Evolutionary conservation across 2,113 vertebrate species (phyloP).

Genomic region (Lanius ludovicianus): DNA sequence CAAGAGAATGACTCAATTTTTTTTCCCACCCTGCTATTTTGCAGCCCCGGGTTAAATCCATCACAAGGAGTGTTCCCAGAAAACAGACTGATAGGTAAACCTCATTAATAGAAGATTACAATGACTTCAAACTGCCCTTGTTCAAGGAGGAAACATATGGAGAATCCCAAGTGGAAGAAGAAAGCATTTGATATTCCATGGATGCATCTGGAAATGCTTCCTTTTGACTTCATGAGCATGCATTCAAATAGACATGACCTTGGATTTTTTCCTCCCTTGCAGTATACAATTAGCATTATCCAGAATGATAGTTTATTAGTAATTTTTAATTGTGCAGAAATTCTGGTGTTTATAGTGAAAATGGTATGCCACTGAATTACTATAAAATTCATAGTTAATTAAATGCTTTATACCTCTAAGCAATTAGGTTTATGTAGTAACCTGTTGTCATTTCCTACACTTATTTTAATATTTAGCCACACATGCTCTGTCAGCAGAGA

Average conservation of each 20-base stretch:
- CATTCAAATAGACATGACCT: neutral
- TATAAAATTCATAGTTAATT: neutral
- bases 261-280: slow-evolving; percentile 8
- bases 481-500: neutral
- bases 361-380: neutral
- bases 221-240: slow-evolving; percentile 16
- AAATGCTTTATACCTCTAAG: neutral
- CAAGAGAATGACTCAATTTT: neutral
- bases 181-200: slow-evolving; percentile 56
- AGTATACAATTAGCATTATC: neutral
- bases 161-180: slow-evolving; percentile 54
- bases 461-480: slow-evolving; percentile 38
- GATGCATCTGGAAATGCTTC: slow-evolving; percentile 17
- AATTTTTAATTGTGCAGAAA: slow-evolving; percentile 33
- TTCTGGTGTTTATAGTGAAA: neutral
- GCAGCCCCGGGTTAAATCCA: slow-evolving; percentile 6
- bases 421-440: neutral
- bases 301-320: neutral
- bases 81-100: slow-evolving; percentile 35
- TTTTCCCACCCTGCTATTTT: neutral
- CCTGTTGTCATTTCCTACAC: slow-evolving; percentile 4
- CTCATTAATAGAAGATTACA: slow-evolving; percentile 50
- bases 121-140: slow-evolving; percentile 57
- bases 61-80: slow-evolving; percentile 6
- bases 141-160: slow-evolving; percentile 42